Conservation (phyloP, 2,113 vertebrate genomes). For the Amazona vittata region DNA sequence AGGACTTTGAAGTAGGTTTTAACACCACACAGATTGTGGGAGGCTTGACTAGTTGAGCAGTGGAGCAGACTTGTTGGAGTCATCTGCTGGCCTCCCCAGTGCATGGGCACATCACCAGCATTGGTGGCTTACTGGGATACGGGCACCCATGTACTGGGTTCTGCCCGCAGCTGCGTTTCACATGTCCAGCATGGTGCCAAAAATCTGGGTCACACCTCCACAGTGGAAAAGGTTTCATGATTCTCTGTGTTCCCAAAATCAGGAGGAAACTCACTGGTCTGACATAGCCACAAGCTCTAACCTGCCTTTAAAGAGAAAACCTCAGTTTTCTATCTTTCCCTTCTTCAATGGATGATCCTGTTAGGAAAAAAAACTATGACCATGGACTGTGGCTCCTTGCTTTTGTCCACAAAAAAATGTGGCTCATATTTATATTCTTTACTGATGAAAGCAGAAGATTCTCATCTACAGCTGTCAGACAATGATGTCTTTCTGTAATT, state of each 20-base stretch:
- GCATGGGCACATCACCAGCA: accelerated
- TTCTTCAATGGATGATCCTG: neutral
- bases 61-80: neutral
- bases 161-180: accelerated
- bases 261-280: neutral
- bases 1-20: neutral
- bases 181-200: neutral
- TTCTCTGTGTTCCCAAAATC: neutral
- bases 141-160: neutral
- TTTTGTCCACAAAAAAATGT: accelerated
- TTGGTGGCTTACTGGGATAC: neutral
- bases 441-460: neutral
- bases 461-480: neutral
- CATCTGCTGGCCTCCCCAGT: neutral
- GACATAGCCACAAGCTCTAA: neutral
- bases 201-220: neutral
- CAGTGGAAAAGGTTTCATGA: neutral
- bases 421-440: neutral
- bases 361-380: neutral
- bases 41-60: neutral
- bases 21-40: neutral
- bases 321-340: neutral
- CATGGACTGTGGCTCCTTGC: neutral
- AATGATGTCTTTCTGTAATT: neutral
- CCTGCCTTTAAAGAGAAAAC: neutral